These are phyloP conservation scores for Crypturellus undulatus DNA, from an alignment of 2,113 vertebrate genomes.

Conservation along the genomic window DNA sequence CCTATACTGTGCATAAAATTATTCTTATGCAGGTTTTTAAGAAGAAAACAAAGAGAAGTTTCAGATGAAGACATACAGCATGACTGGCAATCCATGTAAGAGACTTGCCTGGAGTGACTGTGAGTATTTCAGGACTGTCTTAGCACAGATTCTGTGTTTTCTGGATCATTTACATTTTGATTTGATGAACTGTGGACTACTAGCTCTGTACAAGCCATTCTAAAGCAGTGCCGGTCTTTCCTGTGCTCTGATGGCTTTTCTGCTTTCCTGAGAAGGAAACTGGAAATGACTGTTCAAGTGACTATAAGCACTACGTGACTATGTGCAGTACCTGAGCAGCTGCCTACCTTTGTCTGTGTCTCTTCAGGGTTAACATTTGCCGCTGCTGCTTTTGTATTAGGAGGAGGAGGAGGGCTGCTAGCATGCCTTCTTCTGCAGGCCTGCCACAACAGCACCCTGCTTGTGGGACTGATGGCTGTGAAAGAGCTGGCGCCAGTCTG, in stretches of 20 bases:
- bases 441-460: background rate
- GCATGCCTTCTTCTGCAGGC: background rate
- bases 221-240: background rate
- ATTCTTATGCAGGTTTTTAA: constrained; percentile 26
- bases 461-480: background rate
- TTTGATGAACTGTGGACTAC: background rate
- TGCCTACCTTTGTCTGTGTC: background rate
- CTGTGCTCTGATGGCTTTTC: background rate
- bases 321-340: background rate
- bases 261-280: background rate
- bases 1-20: background rate
- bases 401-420: background rate
- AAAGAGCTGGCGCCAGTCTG: background rate
- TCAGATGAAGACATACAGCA: background rate
- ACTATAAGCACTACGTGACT: background rate
- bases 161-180: background rate
- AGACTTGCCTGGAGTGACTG: constrained; percentile 42
- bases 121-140: constrained; percentile 42
- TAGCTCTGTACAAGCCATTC: background rate
- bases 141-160: background rate
- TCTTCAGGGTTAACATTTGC: background rate
- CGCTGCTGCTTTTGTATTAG: background rate
- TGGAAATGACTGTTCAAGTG: background rate
- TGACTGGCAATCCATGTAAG: background rate
- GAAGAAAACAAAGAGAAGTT: constrained; percentile 18